Percentiles rank a stretch among this genome's conserved stretches.
Conservation (phyloP, 2,888 invertebrate species). For the Eugnorisma glareosa region DNA sequence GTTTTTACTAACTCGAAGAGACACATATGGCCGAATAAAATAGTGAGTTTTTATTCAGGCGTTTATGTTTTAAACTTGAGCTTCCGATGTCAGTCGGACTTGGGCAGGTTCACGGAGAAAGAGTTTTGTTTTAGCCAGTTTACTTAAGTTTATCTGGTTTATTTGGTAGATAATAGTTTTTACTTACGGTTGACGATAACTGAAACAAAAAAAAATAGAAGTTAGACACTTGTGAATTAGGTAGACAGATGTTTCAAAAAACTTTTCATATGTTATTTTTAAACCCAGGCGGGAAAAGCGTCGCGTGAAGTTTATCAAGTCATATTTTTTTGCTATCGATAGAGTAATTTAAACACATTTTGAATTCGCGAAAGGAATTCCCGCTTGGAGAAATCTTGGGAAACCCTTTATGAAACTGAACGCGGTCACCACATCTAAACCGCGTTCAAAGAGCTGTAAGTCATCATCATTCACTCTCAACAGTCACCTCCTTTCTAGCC, state of each 20-base stretch:
- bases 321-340: not conserved
- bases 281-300: not conserved
- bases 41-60: not conserved
- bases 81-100: no score
- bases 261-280: not conserved
- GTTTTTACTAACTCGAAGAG: not conserved
- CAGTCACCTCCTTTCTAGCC: no score
- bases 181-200: slow-evolving; percentile 59
- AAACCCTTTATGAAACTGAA: no score
- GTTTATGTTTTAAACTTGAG: not conserved
- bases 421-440: no score
- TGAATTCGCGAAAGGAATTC: no score
- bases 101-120: not conserved
- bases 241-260: not conserved
- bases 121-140: not conserved
- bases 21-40: not conserved
- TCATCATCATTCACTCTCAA: no score
- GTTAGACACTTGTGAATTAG: slow-evolving; percentile 3
- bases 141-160: not conserved
- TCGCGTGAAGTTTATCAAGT: not conserved
- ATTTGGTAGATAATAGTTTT: not conserved
- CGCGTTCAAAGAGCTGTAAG: no score
- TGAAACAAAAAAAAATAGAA: slow-evolving; percentile 58
- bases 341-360: no score
- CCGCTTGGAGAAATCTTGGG: no score